A percentile compares a stretch with the other conserved stretches of the same genome.
These are phyloP conservation scores for Cybosia mesomella DNA, from an alignment of 2,888 invertebrate species.

Conservation along the genomic window DNA sequence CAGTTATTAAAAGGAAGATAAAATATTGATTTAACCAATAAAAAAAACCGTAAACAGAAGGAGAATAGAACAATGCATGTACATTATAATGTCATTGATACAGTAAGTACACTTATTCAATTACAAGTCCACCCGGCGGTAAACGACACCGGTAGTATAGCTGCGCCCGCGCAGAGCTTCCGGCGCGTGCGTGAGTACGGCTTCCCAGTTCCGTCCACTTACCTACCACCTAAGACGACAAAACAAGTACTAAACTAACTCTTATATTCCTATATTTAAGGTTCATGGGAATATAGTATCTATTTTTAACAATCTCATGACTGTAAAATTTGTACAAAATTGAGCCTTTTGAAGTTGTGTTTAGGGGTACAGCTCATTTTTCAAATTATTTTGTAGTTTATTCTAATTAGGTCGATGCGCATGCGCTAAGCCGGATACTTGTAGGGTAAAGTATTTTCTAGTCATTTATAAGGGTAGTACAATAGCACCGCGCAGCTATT, in stretches of 20 bases:
- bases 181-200: constrained; percentile 84
- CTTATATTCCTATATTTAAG: constrained; percentile 15
- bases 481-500: constrained; percentile 24
- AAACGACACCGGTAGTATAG: constrained; percentile 73
- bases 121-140: constrained; percentile 65
- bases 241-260: constrained; percentile 11
- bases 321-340: constrained; percentile 7
- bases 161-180: constrained; percentile 80
- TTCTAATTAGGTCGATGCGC: constrained; percentile 49
- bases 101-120: constrained; percentile 70
- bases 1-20: not conserved
- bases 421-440: constrained; percentile 61
- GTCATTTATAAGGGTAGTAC: constrained; percentile 33
- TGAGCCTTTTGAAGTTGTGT: not conserved
- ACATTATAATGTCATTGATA: constrained; percentile 62
- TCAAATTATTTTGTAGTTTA: constrained; percentile 10
- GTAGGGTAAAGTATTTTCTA: constrained; percentile 53
- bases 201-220: constrained; percentile 78
- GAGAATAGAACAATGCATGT: not conserved
- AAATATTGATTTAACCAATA: not conserved
- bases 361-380: not conserved
- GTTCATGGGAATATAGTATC: not conserved
- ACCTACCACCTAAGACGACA: constrained; percentile 9
- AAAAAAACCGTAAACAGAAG: not conserved
- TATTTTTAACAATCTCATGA: not conserved